Conservation (phyloP, 2,113 vertebrate species). For the Brevimyrus niger region DNA sequence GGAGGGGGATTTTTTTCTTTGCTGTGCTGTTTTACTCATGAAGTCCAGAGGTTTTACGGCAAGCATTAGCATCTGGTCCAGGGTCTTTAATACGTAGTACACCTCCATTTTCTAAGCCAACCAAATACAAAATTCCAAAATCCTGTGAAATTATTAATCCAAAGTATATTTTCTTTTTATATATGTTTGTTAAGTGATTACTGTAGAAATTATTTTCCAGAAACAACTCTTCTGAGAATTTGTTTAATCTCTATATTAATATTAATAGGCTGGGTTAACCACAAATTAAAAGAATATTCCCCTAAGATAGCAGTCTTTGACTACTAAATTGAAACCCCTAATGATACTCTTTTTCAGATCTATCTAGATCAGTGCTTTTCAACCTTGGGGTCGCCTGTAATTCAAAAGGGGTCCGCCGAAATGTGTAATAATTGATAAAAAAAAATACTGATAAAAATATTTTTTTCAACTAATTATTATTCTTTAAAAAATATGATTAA, state of each 20-base stretch:
- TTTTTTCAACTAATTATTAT: too few species aligned
- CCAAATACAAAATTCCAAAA: not conserved
- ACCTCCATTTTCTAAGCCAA: not conserved
- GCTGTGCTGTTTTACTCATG: not conserved
- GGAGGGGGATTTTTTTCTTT: not conserved
- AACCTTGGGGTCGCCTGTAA: too few species aligned
- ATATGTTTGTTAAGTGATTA: not conserved
- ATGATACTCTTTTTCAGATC: not conserved
- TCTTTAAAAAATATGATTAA: too few species aligned
- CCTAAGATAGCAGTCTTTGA: not conserved
- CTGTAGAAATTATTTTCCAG: not conserved
- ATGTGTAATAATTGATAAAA: too few species aligned
- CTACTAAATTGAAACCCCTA: not conserved
- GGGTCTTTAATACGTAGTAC: not conserved
- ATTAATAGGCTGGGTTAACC: not conserved
- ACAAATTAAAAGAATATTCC: constrained; percentile 4
- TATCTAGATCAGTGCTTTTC: not conserved
- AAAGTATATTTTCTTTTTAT: not conserved
- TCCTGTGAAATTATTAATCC: not conserved
- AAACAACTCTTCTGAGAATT: not conserved
- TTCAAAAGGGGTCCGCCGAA: too few species aligned
- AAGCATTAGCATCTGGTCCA: not conserved
- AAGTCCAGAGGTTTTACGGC: not conserved
- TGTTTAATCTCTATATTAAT: constrained; percentile 12
- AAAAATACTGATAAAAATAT: too few species aligned